These are phyloP conservation scores for Glareola pratincola DNA, from an alignment of 2,113 vertebrate genomes.

Conservation along the genomic window DNA sequence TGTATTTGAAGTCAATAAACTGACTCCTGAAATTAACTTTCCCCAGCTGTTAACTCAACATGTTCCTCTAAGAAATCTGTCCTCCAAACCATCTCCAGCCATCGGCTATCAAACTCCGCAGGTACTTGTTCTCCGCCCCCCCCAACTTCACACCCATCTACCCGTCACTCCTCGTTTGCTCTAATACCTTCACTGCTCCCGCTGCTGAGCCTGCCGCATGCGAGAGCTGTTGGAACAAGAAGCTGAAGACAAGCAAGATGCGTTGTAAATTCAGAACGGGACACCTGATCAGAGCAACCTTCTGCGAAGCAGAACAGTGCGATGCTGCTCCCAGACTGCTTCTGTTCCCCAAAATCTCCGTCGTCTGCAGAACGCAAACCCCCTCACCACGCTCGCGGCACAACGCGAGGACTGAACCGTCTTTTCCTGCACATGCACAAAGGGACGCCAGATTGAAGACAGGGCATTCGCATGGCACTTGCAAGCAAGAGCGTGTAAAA, in stretches of 20 bases:
- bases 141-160: not conserved
- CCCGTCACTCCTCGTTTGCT: fast-evolving
- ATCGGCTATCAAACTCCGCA: not conserved
- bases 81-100: not conserved
- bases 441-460: fast-evolving
- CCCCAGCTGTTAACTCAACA: not conserved
- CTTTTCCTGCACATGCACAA: not conserved
- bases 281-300: not conserved
- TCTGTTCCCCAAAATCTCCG: fast-evolving
- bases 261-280: not conserved
- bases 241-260: not conserved
- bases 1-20: not conserved
- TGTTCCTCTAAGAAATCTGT: not conserved
- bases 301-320: not conserved
- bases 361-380: fast-evolving
- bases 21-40: not conserved
- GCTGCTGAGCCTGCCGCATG: not conserved
- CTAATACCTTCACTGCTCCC: not conserved
- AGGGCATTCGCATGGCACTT: not conserved
- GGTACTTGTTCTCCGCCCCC: not conserved
- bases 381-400: not conserved
- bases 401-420: fast-evolving
- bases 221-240: not conserved
- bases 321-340: not conserved
- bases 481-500: not conserved